Conservation (phyloP, 2,888 invertebrate species). For the Eustalomyia histrio region DNA sequence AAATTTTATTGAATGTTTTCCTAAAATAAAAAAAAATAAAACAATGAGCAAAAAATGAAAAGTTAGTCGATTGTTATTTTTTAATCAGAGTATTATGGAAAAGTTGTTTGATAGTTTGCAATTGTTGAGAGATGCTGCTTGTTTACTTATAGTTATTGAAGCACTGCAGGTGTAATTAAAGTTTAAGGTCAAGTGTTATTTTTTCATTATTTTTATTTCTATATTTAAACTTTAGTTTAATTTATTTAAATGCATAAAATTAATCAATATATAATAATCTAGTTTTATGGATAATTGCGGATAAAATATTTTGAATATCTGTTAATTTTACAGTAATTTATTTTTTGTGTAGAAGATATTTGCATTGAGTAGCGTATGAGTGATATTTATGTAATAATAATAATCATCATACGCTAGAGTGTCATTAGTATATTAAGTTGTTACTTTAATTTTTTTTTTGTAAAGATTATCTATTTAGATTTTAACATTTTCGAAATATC, state of each 20-base stretch:
- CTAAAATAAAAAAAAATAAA: constrained; percentile 44
- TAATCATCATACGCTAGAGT: background rate
- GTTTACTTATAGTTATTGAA: constrained; percentile 11
- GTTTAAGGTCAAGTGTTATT: constrained; percentile 60
- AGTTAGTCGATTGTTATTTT: constrained; percentile 60
- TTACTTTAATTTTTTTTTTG: too few species aligned
- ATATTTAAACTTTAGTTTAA: background rate
- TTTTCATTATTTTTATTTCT: constrained; percentile 5
- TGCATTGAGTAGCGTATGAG: too few species aligned
- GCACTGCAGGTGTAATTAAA: constrained; percentile 59
- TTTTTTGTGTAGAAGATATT: too few species aligned
- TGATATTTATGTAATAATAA: background rate
- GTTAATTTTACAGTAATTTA: too few species aligned
- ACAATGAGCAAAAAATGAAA: constrained; percentile 33
- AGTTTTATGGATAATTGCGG: too few species aligned
- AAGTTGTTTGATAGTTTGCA: constrained; percentile 39
- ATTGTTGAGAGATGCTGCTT: constrained; percentile 8
- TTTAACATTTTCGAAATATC: too few species aligned
- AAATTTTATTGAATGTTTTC: constrained; percentile 56
- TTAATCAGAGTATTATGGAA: constrained; percentile 52
- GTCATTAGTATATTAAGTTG: too few species aligned
- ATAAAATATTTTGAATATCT: too few species aligned
- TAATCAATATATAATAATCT: background rate
- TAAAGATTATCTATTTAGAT: too few species aligned
- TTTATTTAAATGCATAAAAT: background rate